Conservation (phyloP, 2,888 invertebrate species). For the Dugesia japonica region DNA sequence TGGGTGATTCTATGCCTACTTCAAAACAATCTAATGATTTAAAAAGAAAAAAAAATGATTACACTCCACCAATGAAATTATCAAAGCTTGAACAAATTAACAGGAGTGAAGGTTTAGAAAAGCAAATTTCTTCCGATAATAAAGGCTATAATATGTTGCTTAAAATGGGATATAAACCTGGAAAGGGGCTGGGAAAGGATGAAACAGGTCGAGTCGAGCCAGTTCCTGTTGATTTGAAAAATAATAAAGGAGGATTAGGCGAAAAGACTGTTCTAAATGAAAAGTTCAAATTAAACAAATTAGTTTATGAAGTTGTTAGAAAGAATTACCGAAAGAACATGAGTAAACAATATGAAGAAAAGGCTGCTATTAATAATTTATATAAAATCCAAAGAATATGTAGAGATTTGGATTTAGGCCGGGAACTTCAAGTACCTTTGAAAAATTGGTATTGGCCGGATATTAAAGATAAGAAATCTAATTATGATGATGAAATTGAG, state of each 20-base stretch:
- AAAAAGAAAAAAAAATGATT: too few species aligned
- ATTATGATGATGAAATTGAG: not conserved
- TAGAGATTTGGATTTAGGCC: not conserved
- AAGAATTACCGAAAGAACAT: not conserved
- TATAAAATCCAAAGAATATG: not conserved
- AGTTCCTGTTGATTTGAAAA: not conserved
- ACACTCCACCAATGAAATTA: not conserved
- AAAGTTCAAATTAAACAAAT: not conserved
- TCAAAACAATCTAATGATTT: not conserved
- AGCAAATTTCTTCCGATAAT: not conserved
- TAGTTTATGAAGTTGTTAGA: not conserved
- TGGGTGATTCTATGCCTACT: not conserved
- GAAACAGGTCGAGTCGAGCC: not conserved
- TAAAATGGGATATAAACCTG: not conserved
- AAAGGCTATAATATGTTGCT: not conserved
- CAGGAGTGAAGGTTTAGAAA: not conserved
- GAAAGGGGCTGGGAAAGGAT: not conserved
- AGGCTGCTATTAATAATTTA: not conserved
- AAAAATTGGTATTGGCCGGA: not conserved
- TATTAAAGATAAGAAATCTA: not conserved
- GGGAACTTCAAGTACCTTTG: not conserved
- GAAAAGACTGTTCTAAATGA: not conserved
- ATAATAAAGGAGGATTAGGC: not conserved
- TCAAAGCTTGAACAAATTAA: not conserved
- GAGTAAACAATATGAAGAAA: not conserved